Percentiles rank a stretch among this genome's conserved stretches.
These are phyloP conservation scores for Steatocranus sp. DNA, from an alignment of 2,797 vertebrate genomes.

Conservation along the genomic window DNA sequence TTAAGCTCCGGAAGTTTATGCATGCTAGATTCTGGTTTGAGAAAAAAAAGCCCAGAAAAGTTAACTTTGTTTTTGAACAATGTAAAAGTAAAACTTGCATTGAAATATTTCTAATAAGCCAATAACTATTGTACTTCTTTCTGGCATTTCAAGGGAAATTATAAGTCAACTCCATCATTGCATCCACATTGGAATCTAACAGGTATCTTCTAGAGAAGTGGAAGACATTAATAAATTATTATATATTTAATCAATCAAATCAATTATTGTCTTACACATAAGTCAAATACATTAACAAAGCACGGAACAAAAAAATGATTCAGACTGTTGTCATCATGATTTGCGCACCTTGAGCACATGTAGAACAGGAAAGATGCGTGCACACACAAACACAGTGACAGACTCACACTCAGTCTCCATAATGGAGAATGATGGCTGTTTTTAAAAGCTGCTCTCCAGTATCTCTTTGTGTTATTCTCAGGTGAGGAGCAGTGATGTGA, in stretches of 20 bases:
- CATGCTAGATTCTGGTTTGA: neutral
- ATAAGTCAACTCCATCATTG: neutral
- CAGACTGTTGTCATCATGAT: neutral
- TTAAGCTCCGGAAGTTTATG: neutral
- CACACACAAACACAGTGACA: neutral
- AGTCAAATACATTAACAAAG: slow-evolving; percentile 11
- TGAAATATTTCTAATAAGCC: neutral
- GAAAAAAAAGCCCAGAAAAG: neutral
- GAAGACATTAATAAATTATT: neutral
- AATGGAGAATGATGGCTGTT: neutral
- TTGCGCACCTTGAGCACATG: neutral
- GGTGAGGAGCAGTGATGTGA: slow-evolving; percentile 19
- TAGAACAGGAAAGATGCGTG: neutral
- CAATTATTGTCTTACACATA: neutral
- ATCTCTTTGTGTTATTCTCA: neutral
- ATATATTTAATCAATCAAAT: neutral
- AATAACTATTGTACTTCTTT: neutral
- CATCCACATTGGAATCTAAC: neutral
- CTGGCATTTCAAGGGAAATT: neutral
- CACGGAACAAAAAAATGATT: neutral
- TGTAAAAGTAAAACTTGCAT: neutral
- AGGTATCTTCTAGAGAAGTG: neutral
- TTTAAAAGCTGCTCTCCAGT: neutral
- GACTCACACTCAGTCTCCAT: neutral
- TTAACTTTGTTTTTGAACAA: neutral